Evolutionary conservation across 2,797 vertebrate species (phyloP), one percentile per base, ranked within the genome.

Genomic region (Spinus olivaceus): DNA sequence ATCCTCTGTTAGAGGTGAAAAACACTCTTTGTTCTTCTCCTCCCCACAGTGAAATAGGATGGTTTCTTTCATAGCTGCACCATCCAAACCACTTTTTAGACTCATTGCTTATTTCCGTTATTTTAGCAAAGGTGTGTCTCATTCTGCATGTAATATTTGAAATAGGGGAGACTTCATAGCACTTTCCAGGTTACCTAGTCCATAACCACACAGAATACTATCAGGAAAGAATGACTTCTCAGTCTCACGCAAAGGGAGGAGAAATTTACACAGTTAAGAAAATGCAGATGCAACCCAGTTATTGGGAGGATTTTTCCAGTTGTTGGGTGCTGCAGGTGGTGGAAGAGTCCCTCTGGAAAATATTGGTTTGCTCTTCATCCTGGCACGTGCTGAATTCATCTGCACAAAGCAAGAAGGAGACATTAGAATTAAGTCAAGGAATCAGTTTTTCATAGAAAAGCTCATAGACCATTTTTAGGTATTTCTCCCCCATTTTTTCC

Each of bases 101-200:
- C 66, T 83, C 32, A 25, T 86, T 65, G 39, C 42, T 90, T 71
- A 32, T 64, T 96, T 85, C 79, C 84, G 80, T 73, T 53, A 60
- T 77, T 95, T 91, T 53, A 87, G 65, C 30, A 54, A 90, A 95
- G 79, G 54, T 88, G 76, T 74, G 27, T 46, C 60, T 91, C 30
- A 27, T 39, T 88, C 72, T 92, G 72, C 46, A 30, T 1, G 4
- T 53, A 54, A 24, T 71, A 67, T 65, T 90, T 87, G 66, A 83
- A 92, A 65, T 1, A 28, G n/a, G 20, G 23, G 19, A 20, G 7
- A 39, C 30, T 77, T 64, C 8, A 18, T 74, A 74, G n/a, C 65
- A 50, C 42, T 78, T 80, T 72, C 54, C 50, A 61, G 53, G 28
- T 78, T 82, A 78, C 28, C 60, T 63, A 71, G 61, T 78, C 65